Percentiles rank a stretch among this genome's conserved stretches.
These are phyloP conservation scores for Zaprionus ornatus DNA, from an alignment of 1,140 invertebrate species.

Conservation along the genomic window DNA sequence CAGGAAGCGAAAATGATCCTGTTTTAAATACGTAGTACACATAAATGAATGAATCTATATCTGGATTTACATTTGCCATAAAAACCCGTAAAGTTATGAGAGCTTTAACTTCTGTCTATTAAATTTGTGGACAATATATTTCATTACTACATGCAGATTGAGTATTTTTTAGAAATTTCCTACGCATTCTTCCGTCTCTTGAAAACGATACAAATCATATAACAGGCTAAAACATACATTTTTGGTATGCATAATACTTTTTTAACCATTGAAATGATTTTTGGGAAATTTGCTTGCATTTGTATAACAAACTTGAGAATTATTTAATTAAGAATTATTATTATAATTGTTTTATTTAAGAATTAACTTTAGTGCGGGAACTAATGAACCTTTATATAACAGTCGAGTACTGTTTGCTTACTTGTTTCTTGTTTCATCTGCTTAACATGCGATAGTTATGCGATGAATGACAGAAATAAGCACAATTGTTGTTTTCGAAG, in stretches of 20 bases:
- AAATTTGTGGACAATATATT: no score
- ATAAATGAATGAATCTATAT: neutral
- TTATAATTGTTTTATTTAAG: no score
- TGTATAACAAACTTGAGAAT: neutral
- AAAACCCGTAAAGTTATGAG: neutral
- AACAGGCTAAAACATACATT: neutral
- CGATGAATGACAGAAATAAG: constrained; percentile 24
- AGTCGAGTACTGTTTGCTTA: neutral
- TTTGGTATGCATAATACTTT: neutral
- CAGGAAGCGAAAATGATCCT: constrained; percentile 2
- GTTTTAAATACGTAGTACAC: neutral
- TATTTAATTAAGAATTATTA: no score
- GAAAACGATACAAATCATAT: no score
- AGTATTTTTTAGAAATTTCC: no score
- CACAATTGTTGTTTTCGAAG: constrained; percentile 35
- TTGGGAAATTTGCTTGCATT: neutral
- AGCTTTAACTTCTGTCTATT: neutral
- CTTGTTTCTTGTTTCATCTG: neutral
- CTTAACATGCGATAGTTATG: neutral
- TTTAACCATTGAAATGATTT: no score
- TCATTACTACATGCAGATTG: no score
- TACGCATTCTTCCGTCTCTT: no score
- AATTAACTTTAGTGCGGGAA: neutral
- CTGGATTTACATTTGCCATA: neutral
- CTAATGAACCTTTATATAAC: neutral